Conservation (phyloP, 2,797 vertebrate species). For the Lepilemur septentrionalis region DNA sequence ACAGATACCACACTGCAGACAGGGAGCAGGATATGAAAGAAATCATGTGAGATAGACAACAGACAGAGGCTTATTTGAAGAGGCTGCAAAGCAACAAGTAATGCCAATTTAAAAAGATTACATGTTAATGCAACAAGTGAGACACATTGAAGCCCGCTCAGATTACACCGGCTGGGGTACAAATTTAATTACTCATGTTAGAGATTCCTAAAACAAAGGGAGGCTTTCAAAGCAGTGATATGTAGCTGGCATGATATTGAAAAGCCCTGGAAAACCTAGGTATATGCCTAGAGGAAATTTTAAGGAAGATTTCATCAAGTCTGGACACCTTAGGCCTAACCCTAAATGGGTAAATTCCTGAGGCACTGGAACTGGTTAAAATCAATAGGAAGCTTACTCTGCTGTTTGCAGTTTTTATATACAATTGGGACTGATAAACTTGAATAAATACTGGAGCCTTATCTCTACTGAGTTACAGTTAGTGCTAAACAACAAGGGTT, state of each 20-base stretch:
- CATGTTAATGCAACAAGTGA: conserved; percentile 64
- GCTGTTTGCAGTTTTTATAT: conserved; percentile 25
- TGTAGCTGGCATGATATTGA: conserved; percentile 17
- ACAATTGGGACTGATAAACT: conserved; percentile 21
- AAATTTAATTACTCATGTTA: conserved; percentile 70
- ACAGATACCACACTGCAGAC: background rate
- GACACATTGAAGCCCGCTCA: conserved; percentile 60
- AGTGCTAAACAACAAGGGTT: background rate
- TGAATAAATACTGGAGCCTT: background rate
- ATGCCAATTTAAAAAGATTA: conserved; percentile 60
- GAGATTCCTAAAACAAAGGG: conserved; percentile 71
- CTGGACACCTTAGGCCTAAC: background rate
- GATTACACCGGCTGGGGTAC: conserved; percentile 55
- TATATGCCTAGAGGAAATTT: conserved; percentile 30
- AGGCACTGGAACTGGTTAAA: conserved; percentile 26
- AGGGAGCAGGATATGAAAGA: background rate
- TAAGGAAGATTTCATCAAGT: background rate
- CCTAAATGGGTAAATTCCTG: background rate
- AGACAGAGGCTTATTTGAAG: conserved; percentile 69
- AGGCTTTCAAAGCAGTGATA: conserved; percentile 59
- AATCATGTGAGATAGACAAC: conserved; percentile 40
- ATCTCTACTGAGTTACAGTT: background rate
- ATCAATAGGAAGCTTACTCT: conserved; percentile 11
- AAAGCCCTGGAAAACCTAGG: conserved; percentile 38
- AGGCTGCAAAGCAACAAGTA: conserved; percentile 56